A percentile compares a stretch with the other conserved stretches of the same genome.
phyloP scores from a whole-genome alignment of 2,888 invertebrate species.

The Tineola bisselliella region DNA sequence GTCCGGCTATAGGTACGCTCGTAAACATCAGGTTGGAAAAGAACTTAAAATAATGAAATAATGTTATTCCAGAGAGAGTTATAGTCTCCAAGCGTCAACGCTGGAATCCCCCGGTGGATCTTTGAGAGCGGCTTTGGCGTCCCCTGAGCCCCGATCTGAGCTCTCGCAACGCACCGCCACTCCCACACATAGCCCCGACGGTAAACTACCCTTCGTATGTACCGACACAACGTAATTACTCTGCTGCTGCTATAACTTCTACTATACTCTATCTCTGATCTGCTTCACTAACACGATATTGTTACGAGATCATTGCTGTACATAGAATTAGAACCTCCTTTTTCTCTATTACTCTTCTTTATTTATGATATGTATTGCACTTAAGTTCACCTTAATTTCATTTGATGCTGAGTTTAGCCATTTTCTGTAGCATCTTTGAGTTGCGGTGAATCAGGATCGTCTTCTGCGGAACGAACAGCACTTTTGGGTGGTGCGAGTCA shows the following conservation, averaged over 20 bases:
- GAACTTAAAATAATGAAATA: no score
- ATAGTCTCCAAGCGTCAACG: conserved; percentile 70
- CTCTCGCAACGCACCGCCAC: conserved; percentile 44
- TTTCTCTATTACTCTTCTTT: not conserved
- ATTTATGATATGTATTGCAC: not conserved
- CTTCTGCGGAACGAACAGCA: conserved; percentile 72
- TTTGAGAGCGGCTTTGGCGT: conserved; percentile 69
- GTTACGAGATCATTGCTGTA: no score
- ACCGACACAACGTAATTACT: conserved; percentile 31
- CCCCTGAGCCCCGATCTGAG: conserved; percentile 69
- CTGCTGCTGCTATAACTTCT: not conserved
- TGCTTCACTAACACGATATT: conserved; percentile 20
- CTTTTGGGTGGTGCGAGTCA: conserved; percentile 76
- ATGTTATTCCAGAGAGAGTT: conserved; percentile 54
- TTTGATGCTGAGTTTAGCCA: no score
- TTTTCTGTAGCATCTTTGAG: conserved; percentile 66
- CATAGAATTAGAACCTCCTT: not conserved
- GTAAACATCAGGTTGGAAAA: no score
- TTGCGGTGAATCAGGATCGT: conserved; percentile 66
- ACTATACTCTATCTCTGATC: conserved; percentile 19
- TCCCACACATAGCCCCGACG: conserved; percentile 54
- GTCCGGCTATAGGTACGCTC: conserved; percentile 79
- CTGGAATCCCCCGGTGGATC: conserved; percentile 57
- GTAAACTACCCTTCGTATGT: conserved; percentile 62
- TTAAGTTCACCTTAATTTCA: not conserved